These are phyloP conservation scores for Sesia bembeciformis DNA, from an alignment of 2,888 invertebrate genomes.

Conservation along the genomic window DNA sequence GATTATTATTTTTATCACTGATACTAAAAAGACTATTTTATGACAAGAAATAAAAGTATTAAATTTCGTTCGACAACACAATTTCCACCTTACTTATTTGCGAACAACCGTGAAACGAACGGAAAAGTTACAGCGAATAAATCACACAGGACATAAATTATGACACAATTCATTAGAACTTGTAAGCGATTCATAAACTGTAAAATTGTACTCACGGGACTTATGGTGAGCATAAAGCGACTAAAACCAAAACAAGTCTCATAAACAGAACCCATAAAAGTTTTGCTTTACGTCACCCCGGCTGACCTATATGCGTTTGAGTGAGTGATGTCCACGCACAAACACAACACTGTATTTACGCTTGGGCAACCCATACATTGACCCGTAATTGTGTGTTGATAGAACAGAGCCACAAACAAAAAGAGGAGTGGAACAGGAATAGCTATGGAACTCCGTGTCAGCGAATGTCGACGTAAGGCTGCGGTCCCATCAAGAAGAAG, in stretches of 20 bases:
- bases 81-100: no score
- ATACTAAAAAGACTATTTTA: no score
- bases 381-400: background rate
- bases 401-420: background rate
- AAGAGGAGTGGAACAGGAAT: background rate
- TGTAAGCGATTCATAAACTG: background rate
- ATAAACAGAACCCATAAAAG: conserved; percentile 4
- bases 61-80: no score
- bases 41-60: no score
- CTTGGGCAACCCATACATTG: background rate
- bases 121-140: no score
- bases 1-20: no score
- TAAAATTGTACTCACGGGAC: background rate
- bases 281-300: conserved; percentile 1
- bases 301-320: conserved; percentile 3
- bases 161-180: background rate
- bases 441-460: background rate
- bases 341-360: background rate
- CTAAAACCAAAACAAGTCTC: conserved; percentile 3
- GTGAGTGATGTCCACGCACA: background rate
- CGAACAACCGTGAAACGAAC: no score
- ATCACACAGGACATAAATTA: background rate
- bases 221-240: background rate
- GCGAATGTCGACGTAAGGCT: background rate
- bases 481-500: no score